Conservation (phyloP, 2,113 vertebrate genomes). For the Equus quagga region DNA sequence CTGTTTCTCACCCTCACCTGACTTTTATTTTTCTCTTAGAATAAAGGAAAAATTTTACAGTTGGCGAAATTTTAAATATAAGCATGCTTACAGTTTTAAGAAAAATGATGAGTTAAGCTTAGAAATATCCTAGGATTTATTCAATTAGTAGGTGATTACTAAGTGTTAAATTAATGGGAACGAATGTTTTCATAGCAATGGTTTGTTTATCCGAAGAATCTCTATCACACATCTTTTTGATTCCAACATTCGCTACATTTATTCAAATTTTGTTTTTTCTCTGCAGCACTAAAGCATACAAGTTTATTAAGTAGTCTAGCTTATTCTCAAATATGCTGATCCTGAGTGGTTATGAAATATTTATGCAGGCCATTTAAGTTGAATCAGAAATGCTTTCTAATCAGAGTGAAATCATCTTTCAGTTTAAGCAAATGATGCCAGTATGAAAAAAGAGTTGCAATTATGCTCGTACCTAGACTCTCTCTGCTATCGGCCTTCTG, state of each 20-base stretch:
- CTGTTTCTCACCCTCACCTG: neutral
- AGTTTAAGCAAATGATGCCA: slow-evolving; percentile 52
- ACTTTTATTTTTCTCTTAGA: neutral
- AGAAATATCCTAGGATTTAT: neutral
- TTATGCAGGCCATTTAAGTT: slow-evolving; percentile 81
- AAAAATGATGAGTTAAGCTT: neutral
- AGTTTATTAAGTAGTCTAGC: slow-evolving; percentile 54
- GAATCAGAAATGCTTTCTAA: slow-evolving; percentile 70
- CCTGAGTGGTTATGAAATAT: slow-evolving; percentile 81
- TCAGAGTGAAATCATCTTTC: slow-evolving; percentile 73
- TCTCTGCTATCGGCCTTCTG: neutral
- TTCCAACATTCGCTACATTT: neutral
- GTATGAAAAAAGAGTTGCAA: neutral
- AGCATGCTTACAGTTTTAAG: neutral
- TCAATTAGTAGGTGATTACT: slow-evolving; percentile 45
- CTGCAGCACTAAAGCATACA: neutral
- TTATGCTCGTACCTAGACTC: neutral
- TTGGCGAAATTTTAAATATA: neutral
- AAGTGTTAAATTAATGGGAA: slow-evolving; percentile 37
- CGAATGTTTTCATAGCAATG: neutral
- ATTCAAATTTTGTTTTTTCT: slow-evolving; percentile 17
- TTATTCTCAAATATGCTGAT: slow-evolving; percentile 78
- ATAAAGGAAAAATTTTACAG: neutral
- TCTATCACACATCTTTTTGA: neutral
- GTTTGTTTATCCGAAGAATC: slow-evolving; percentile 35